Evolutionary conservation across 1,140 invertebrate species (phyloP).

Genomic region (Drosophila trapezifrons): DNA sequence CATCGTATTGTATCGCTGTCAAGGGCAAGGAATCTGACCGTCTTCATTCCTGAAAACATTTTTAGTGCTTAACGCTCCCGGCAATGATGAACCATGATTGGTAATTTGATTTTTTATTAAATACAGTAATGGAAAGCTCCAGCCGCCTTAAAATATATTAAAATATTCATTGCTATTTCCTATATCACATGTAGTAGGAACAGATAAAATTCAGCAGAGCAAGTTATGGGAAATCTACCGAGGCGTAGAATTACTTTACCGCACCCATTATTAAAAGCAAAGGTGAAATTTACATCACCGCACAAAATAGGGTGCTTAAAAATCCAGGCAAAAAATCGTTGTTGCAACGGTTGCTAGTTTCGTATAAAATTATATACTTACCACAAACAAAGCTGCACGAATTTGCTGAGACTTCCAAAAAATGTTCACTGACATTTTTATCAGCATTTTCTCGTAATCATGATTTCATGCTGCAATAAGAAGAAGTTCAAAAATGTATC

Average conservation of each 20-base stretch:
- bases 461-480: constrained; percentile 65
- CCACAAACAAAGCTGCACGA: constrained; percentile 68
- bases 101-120: constrained; percentile 73
- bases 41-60: constrained; percentile 35
- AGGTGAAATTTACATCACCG: not conserved
- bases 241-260: too few species aligned
- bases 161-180: constrained; percentile 29
- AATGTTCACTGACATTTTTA: constrained; percentile 74
- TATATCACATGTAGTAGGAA: not conserved
- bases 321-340: not conserved
- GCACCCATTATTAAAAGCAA: not conserved
- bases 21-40: constrained; percentile 1
- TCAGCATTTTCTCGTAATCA: constrained; percentile 79
- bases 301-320: not conserved
- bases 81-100: constrained; percentile 40
- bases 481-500: not conserved
- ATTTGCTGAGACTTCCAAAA: constrained; percentile 62
- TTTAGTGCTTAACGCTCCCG: constrained; percentile 16
- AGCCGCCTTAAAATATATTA: constrained; percentile 53
- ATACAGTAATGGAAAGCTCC: constrained; percentile 37
- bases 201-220: too few species aligned
- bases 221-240: not conserved
- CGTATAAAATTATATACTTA: constrained; percentile 58
- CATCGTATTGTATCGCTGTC: constrained; percentile 49
- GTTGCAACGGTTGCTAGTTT: too few species aligned